Evolutionary conservation across 2,888 invertebrate genomes (phyloP).

Genomic region (Pterostichus madidus): DNA sequence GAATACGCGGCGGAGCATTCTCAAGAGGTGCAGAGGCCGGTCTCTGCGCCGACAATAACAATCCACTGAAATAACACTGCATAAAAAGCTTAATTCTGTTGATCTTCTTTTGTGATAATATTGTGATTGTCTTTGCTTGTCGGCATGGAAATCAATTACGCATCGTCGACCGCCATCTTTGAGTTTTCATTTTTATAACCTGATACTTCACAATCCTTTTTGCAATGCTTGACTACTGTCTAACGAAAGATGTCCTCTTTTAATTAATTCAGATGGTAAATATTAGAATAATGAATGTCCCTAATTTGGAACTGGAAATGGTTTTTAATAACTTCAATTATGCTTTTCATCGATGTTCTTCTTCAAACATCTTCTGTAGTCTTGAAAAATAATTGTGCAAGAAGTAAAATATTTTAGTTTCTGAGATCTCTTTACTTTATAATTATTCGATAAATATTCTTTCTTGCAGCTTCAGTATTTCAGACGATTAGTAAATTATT

Average conservation of each 20-base stretch:
- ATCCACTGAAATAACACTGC: constrained; percentile 65
- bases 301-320: not conserved
- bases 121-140: constrained; percentile 60
- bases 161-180: not conserved
- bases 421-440: too few relatives aligned
- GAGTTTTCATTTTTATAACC: constrained; percentile 41
- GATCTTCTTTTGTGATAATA: constrained; percentile 64
- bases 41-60: constrained; percentile 62
- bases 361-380: too few relatives aligned
- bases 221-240: not conserved
- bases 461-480: too few relatives aligned
- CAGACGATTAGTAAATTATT: too few relatives aligned
- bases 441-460: too few relatives aligned
- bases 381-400: too few relatives aligned
- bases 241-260: not conserved
- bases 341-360: not conserved
- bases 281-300: not conserved
- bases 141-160: constrained; percentile 55
- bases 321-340: not conserved
- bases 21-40: constrained; percentile 31
- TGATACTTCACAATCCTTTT: constrained; percentile 9
- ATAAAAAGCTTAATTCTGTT: constrained; percentile 67
- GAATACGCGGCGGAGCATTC: constrained; percentile 15
- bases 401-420: too few relatives aligned
- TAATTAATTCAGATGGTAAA: not conserved